A percentile compares a stretch with the other conserved stretches of the same genome.
Conservation (phyloP, 1,140 invertebrate genomes). For the Procambarus virginalis region DNA sequence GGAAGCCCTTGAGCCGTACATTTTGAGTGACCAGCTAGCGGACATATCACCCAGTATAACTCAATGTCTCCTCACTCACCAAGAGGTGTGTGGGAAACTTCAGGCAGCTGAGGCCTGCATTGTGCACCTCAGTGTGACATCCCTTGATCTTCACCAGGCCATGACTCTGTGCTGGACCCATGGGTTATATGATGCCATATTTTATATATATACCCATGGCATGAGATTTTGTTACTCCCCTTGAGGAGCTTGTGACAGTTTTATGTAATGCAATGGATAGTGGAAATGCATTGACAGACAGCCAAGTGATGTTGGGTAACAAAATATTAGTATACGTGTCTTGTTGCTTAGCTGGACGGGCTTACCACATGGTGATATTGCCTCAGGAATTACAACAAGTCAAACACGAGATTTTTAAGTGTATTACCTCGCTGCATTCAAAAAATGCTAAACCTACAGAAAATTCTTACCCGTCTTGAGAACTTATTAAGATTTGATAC, state of each 20-base stretch:
- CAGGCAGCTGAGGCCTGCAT: constrained; percentile 86
- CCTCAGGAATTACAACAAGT: constrained; percentile 81
- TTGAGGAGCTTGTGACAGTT: constrained; percentile 84
- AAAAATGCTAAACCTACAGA: constrained; percentile 81
- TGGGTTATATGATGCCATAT: constrained; percentile 88
- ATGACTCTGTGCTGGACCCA: constrained; percentile 86
- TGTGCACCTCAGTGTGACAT: constrained; percentile 87
- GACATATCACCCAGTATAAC: constrained; percentile 77
- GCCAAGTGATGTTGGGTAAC: constrained; percentile 82
- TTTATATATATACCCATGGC: constrained; percentile 92
- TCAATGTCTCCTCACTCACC: constrained; percentile 78
- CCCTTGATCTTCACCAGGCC: constrained; percentile 91
- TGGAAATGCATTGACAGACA: constrained; percentile 72
- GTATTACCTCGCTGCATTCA: constrained; percentile 79
- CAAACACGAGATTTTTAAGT: constrained; percentile 82
- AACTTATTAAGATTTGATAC: constrained; percentile 90
- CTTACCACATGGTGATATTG: constrained; percentile 91
- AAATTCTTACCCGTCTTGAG: constrained; percentile 85
- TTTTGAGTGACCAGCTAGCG: constrained; percentile 76
- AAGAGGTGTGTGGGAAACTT: constrained; percentile 75
- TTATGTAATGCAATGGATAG: constrained; percentile 67
- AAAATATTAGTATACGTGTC: constrained; percentile 94
- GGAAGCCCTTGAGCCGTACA: constrained; percentile 78
- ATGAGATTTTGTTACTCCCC: constrained; percentile 89
- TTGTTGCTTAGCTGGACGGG: constrained; percentile 92